Evolutionary conservation across 2,888 invertebrate species (phyloP), one percentile per base, ranked within the genome.

Genomic region (Brachypalpus laphriformis): DNA sequence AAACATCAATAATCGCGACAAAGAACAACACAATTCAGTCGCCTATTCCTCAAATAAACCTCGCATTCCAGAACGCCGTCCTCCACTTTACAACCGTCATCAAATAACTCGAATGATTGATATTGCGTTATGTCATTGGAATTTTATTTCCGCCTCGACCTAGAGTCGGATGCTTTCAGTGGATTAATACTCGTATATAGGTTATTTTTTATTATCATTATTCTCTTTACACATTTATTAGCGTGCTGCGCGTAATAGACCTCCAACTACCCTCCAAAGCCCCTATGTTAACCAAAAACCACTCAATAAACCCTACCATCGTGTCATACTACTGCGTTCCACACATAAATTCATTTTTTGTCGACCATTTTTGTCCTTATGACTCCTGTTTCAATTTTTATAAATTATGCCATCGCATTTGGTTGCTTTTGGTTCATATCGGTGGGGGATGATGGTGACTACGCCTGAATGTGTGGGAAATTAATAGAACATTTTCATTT

Each of bases 261-360:
- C 54, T 34, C n/a, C 16, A 54, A 28, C 25, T 25, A 3, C 6
- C 66, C 51, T 45, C 16, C 16, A 37, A 34, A 37, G 1, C 42
- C 31, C 45, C 18, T n/a, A 11, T 25, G 11, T 16, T 42, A 5
- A 54, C 31, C 54, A 20, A 70, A 71, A 40, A 37, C 37, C 45
- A 59, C 72, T 72, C 72, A 80, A 80, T 72, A 72, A 80, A 80
- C 51, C 72, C 57, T 31, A 49, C 57, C 63, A 56, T 40, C 14
- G 25, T 37, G 54, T 70, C 81, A 65, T 57, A 63, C 49, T 49
- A 59, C 16, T 31, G 63, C 63, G 68, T 70, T 49, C 68, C 68
- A 63, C 71, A 72, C 66, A 82, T 77, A 77, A 82, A 82, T 82
- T 65, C 65, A 20, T n/a, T 51, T 42, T 61, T 40, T 31, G 31